Evolutionary conservation across 2,113 vertebrate species (phyloP).

Genomic region (Heterotilapia buettikoferi): DNA sequence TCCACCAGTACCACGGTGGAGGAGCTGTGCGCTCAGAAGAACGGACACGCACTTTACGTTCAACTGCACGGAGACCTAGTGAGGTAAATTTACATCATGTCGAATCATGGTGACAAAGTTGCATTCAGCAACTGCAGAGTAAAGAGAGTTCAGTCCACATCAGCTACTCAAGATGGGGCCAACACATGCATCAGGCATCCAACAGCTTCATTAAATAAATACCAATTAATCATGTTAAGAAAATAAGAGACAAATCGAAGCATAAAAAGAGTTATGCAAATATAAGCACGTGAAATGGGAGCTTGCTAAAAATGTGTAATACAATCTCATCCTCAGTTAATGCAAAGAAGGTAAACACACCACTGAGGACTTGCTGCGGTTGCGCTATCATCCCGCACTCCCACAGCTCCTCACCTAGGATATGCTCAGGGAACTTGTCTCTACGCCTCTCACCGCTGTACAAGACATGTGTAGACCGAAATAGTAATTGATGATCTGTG

Average conservation of each 20-base stretch:
- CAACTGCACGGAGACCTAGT: constrained; percentile 92
- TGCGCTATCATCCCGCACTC: not conserved
- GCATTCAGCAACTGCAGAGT: not conserved
- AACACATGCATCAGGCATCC: not conserved
- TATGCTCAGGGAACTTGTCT: not conserved
- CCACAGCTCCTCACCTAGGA: not conserved
- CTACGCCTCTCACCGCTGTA: not conserved
- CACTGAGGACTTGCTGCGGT: not conserved
- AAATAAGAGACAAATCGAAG: not conserved
- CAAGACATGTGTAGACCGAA: not conserved
- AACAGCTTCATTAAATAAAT: not conserved
- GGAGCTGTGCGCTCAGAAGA: constrained; percentile 84
- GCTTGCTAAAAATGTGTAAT: not conserved
- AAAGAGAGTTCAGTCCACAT: not conserved
- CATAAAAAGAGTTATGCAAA: not conserved
- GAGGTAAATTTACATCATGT: constrained; percentile 74
- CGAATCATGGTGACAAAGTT: not conserved
- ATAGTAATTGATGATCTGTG: constrained; percentile 29
- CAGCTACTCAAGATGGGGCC: not conserved
- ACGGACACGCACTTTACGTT: constrained; percentile 78
- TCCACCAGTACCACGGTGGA: constrained; percentile 83
- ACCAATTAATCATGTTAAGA: not conserved
- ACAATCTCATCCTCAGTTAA: not conserved
- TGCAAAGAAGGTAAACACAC: not conserved
- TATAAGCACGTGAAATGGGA: not conserved